Evolutionary conservation across 2,888 invertebrate genomes (phyloP).

Genomic region (Synergus umbraculus): DNA sequence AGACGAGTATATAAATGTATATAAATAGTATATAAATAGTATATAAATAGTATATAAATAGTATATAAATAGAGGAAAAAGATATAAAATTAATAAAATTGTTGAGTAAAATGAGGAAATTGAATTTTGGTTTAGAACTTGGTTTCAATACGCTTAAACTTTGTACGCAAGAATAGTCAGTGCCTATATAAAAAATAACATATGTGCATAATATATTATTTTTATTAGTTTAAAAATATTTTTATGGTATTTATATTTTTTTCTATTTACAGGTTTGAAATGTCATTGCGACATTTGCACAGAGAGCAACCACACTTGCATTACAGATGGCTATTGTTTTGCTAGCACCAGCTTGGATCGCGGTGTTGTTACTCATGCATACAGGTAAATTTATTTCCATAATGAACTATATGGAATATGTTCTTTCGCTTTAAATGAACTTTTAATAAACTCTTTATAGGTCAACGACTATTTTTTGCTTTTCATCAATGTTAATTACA

Average conservation of each 20-base stretch:
- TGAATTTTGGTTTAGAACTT: too few relatives aligned
- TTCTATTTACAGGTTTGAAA: slow-evolving; percentile 82
- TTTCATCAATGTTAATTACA: background rate
- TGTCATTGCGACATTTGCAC: slow-evolving; percentile 91
- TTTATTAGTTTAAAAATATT: too few relatives aligned
- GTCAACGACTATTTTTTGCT: background rate
- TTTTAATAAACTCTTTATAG: background rate
- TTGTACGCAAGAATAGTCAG: too few relatives aligned
- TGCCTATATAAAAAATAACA: too few relatives aligned
- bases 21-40: too few relatives aligned
- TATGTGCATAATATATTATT: too few relatives aligned
- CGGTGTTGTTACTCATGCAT: slow-evolving; percentile 83
- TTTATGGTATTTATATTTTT: background rate
- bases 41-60: too few relatives aligned
- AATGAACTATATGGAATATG: slow-evolving; percentile 55
- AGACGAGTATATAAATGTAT: too few relatives aligned
- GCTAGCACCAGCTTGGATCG: slow-evolving; percentile 86
- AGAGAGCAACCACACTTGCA: slow-evolving; percentile 88
- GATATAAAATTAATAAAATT: too few relatives aligned
- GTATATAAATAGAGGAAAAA: too few relatives aligned
- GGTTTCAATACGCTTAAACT: too few relatives aligned
- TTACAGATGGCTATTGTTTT: slow-evolving; percentile 93
- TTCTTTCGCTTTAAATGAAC: background rate
- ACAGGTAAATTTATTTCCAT: slow-evolving; percentile 83
- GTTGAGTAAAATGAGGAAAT: too few relatives aligned